Evolutionary conservation across 2,113 vertebrate species (phyloP).

Genomic region (Istiophorus platypterus): DNA sequence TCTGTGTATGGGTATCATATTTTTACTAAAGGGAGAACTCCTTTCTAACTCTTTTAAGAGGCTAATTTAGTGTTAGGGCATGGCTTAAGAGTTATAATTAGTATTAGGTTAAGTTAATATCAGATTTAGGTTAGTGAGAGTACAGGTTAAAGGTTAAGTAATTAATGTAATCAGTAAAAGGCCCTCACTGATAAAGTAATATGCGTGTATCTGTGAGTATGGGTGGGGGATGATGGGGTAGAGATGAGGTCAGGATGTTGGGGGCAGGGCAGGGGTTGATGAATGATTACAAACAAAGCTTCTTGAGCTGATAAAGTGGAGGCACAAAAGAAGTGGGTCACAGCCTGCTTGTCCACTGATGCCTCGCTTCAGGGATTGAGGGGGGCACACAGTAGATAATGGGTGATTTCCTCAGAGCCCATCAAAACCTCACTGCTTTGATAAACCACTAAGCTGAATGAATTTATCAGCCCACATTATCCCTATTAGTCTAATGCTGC

Average conservation of each 20-base stretch:
- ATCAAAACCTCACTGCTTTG: conserved; percentile 46
- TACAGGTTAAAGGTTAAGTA: conserved; percentile 22
- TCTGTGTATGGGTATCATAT: neutral
- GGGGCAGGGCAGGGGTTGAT: conserved; percentile 33
- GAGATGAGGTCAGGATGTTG: conserved; percentile 34
- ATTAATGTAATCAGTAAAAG: neutral
- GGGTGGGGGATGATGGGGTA: neutral
- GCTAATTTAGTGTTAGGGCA: conserved; percentile 6
- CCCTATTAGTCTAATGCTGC: conserved; percentile 46
- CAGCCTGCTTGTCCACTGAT: conserved; percentile 40
- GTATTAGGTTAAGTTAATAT: neutral
- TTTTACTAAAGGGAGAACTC: neutral
- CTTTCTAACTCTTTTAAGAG: neutral
- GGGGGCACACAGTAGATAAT: conserved; percentile 27
- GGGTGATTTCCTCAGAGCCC: conserved; percentile 53
- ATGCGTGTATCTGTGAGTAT: neutral
- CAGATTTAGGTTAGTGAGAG: neutral
- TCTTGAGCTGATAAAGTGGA: conserved; percentile 67
- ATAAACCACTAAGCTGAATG: conserved; percentile 43
- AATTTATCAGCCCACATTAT: conserved; percentile 36
- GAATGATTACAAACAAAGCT: conserved; percentile 78
- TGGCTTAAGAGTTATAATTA: neutral
- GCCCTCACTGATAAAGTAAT: conserved; percentile 10
- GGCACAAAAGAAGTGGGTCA: conserved; percentile 82
- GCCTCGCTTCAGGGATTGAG: conserved; percentile 16